Conservation (phyloP, 1,140 invertebrate species). For the Philotrypesis tridentata region DNA sequence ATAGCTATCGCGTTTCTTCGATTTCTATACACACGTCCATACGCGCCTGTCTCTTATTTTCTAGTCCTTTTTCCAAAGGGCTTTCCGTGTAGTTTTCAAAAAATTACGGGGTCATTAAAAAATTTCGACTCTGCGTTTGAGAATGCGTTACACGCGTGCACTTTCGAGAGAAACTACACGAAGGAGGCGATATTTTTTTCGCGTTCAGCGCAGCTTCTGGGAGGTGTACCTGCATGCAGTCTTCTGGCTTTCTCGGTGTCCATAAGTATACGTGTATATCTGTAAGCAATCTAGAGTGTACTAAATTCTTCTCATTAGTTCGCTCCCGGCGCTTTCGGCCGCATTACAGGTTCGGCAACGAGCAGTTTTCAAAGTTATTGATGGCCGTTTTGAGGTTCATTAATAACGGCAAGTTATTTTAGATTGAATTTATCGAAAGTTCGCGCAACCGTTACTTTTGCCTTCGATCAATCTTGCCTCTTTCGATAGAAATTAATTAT, state of each 20-base stretch:
- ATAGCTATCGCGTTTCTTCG: background rate
- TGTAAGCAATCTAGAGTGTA: constrained; percentile 48
- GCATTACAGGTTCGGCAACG: constrained; percentile 20
- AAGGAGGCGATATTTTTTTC: too few species aligned
- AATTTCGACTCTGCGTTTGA: too few species aligned
- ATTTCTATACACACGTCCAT: too few species aligned
- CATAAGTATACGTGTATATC: constrained; percentile 21
- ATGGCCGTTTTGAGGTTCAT: background rate
- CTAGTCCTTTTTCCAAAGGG: background rate
- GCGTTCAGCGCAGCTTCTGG: background rate
- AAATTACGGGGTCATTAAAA: background rate
- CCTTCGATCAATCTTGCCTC: background rate
- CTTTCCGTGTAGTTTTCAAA: background rate
- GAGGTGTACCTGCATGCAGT: background rate
- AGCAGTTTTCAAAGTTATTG: constrained; percentile 17
- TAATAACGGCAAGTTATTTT: background rate
- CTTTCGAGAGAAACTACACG: too few species aligned
- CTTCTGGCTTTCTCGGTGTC: background rate
- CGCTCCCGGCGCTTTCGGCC: constrained; percentile 33
- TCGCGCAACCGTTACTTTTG: background rate
- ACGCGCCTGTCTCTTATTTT: background rate
- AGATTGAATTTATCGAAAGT: background rate
- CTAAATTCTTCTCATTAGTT: constrained; percentile 41
- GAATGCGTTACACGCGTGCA: too few species aligned
- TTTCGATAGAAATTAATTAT: background rate